A percentile compares a stretch with the other conserved stretches of the same genome.
phyloP scores from a whole-genome alignment of 1,140 invertebrate genomes.

The Mesaphorura yosii region DNA sequence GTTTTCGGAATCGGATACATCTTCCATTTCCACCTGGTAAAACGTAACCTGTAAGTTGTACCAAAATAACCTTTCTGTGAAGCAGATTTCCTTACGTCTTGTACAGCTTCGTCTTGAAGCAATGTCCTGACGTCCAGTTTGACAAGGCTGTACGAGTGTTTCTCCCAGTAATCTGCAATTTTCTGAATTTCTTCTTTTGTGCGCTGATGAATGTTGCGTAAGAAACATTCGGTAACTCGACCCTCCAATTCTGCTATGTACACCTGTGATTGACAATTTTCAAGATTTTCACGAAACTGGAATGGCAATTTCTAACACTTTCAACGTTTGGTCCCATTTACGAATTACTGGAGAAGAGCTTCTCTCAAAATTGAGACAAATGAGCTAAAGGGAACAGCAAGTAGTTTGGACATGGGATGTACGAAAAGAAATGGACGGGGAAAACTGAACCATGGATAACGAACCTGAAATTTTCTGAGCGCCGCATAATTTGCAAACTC shows the following conservation, averaged over 20 bases:
- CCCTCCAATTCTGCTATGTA: slow-evolving; percentile 78
- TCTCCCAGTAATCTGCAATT: slow-evolving; percentile 63
- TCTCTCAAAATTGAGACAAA: no score
- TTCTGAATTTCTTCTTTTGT: slow-evolving; percentile 63
- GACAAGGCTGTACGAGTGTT: slow-evolving; percentile 54
- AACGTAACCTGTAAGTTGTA: background rate
- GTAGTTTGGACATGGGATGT: no score
- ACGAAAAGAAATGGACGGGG: background rate
- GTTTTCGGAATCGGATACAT: slow-evolving; percentile 24
- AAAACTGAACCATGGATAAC: slow-evolving; percentile 10
- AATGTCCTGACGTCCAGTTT: slow-evolving; percentile 65
- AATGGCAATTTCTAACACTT: no score
- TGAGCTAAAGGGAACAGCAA: no score
- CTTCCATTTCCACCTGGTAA: slow-evolving; percentile 31
- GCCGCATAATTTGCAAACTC: slow-evolving; percentile 81
- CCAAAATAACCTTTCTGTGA: background rate
- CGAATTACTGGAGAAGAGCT: no score
- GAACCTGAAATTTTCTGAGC: slow-evolving; percentile 77
- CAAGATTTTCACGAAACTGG: no score
- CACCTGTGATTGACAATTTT: no score
- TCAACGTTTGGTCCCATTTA: no score
- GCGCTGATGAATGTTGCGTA: slow-evolving; percentile 73
- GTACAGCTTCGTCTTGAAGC: slow-evolving; percentile 62
- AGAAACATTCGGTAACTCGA: slow-evolving; percentile 60
- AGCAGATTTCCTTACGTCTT: slow-evolving; percentile 43